phyloP scores from a whole-genome alignment of 2,888 invertebrate species.

The Dyspetes luteomarginatus region DNA sequence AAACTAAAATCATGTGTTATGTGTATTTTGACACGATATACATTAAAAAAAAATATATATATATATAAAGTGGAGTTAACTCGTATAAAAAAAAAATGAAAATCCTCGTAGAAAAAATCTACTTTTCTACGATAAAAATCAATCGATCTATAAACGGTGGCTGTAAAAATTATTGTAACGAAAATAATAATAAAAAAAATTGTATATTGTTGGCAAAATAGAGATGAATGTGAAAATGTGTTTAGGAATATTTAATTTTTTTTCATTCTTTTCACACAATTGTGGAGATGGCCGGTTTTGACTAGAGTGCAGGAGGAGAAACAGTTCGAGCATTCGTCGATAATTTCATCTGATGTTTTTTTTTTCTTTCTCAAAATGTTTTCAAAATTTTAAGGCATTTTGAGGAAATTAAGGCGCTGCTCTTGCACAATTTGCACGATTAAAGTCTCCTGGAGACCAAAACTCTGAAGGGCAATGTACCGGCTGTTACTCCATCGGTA shows the following conservation, averaged over 20 bases:
- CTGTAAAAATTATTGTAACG: conserved; percentile 50
- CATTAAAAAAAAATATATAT: conserved; percentile 27
- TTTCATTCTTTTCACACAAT: conserved; percentile 5
- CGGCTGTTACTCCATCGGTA: conserved; percentile 91
- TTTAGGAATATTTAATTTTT: neutral
- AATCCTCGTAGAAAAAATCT: conserved; percentile 53
- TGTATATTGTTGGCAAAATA: too few species aligned
- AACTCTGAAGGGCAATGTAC: conserved; percentile 89
- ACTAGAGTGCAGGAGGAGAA: conserved; percentile 57
- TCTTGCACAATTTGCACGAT: conserved; percentile 17
- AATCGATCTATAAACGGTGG: conserved; percentile 38
- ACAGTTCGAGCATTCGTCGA: conserved; percentile 56
- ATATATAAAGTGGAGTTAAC: conserved; percentile 24
- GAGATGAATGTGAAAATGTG: conserved; percentile 11
- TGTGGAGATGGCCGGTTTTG: conserved; percentile 48
- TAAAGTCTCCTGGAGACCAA: conserved; percentile 85
- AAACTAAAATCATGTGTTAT: conserved; percentile 41
- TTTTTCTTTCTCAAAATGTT: neutral
- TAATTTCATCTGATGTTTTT: conserved; percentile 6
- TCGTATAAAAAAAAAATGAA: conserved; percentile 47
- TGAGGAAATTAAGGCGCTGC: conserved; percentile 39
- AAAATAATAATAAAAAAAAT: conserved; percentile 46
- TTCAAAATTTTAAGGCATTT: neutral
- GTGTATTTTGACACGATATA: conserved; percentile 51
- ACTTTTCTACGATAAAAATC: conserved; percentile 57